phyloP scores from a whole-genome alignment of 2,113 vertebrate species.

The Trogon surrucura region DNA sequence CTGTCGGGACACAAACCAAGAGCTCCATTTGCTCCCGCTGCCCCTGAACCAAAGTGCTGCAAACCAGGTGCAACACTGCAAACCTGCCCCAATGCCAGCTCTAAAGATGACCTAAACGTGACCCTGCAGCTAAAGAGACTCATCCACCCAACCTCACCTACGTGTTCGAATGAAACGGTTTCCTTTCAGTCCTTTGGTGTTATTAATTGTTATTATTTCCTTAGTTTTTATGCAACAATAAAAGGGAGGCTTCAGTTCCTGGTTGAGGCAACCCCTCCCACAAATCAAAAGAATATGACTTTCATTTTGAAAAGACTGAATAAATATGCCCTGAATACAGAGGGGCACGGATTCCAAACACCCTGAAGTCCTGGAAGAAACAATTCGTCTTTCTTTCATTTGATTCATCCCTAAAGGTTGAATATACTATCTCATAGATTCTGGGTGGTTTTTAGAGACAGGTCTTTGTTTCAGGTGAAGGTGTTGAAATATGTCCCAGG shows the following conservation, averaged over 20 bases:
- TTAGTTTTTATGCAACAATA: constrained; percentile 53
- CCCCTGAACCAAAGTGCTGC: neutral
- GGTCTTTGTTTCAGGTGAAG: constrained; percentile 15
- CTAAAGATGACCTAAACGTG: neutral
- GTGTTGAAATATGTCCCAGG: neutral
- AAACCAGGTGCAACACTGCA: neutral
- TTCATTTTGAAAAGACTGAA: constrained; percentile 38
- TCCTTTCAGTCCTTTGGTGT: neutral
- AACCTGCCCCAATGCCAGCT: neutral
- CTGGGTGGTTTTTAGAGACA: neutral
- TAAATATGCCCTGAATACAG: constrained; percentile 38
- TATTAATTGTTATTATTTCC: constrained; percentile 43
- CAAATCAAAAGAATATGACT: constrained; percentile 42
- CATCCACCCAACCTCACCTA: constrained; percentile 9
- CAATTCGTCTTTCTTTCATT: constrained; percentile 37
- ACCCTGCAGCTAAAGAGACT: constrained; percentile 1
- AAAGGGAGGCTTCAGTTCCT: constrained; percentile 11
- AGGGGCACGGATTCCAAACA: neutral
- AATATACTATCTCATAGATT: neutral
- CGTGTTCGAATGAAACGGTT: constrained; percentile 4
- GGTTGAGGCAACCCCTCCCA: constrained; percentile 32
- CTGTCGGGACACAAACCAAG: neutral
- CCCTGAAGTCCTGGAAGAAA: neutral
- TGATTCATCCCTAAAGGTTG: constrained; percentile 23
- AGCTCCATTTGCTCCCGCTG: neutral